Evolutionary conservation across 2,797 vertebrate genomes (phyloP).

Genomic region (Triplophysa bombifrons): DNA sequence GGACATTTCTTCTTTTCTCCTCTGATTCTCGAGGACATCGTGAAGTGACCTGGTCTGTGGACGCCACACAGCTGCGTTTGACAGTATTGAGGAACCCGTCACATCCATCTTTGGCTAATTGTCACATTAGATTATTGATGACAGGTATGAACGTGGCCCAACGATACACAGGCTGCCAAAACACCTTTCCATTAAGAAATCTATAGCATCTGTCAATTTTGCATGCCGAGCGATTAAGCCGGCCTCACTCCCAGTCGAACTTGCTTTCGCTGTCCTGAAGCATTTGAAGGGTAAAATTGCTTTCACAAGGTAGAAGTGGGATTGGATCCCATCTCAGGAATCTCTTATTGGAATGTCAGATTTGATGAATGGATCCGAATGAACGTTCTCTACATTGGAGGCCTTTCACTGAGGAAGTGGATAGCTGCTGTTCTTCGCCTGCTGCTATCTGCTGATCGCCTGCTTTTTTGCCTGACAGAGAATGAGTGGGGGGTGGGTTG

Average conservation of each 20-base stretch:
- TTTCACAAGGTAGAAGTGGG: slow-evolving; percentile 59
- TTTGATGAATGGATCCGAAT: slow-evolving; percentile 68
- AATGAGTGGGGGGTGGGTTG: slow-evolving; percentile 28
- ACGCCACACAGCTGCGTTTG: slow-evolving; percentile 31
- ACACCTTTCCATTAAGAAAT: slow-evolving; percentile 59
- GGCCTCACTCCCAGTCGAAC: slow-evolving; percentile 33
- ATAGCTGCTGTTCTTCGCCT: slow-evolving; percentile 34
- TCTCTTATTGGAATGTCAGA: slow-evolving; percentile 70
- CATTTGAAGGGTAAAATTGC: slow-evolving; percentile 65
- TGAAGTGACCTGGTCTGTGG: slow-evolving; percentile 46
- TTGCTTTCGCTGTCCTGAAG: slow-evolving; percentile 53
- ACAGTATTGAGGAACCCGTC: slow-evolving; percentile 20
- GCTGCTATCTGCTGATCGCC: slow-evolving; percentile 52
- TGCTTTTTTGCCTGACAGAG: slow-evolving; percentile 24
- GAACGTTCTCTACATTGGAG: slow-evolving; percentile 54
- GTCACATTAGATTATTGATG: slow-evolving; percentile 57
- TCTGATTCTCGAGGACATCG: slow-evolving; percentile 21
- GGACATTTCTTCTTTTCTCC: slow-evolving; percentile 22
- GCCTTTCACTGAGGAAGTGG: slow-evolving; percentile 55
- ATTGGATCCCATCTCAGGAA: slow-evolving; percentile 55
- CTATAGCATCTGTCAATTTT: slow-evolving; percentile 53
- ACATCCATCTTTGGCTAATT: slow-evolving; percentile 53
- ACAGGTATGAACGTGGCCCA: slow-evolving; percentile 42
- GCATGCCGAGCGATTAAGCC: slow-evolving; percentile 52
- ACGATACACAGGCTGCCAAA: slow-evolving; percentile 56